phyloP scores from a whole-genome alignment of 2,113 vertebrate species.

The Brachypodius melanocephalos region DNA sequence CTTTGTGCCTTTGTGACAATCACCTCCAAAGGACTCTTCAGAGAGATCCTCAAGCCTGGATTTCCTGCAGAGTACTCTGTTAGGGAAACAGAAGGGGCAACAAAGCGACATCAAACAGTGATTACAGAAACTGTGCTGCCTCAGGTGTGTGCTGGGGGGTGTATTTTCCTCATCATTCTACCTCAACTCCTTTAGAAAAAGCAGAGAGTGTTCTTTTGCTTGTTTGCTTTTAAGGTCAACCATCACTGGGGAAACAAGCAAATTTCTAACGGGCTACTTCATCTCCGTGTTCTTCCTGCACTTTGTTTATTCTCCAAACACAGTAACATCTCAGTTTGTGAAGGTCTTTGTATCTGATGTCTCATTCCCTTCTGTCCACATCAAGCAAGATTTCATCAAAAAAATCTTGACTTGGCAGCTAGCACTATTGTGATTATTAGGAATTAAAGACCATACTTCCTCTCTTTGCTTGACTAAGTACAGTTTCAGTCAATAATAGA shows the following conservation, averaged over 20 bases:
- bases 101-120: background rate
- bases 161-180: background rate
- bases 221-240: background rate
- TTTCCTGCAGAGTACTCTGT: background rate
- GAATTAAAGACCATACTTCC: background rate
- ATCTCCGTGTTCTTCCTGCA: background rate
- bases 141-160: background rate
- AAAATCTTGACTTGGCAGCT: background rate
- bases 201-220: background rate
- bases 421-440: background rate
- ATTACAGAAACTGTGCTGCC: background rate
- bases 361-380: background rate
- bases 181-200: background rate
- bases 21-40: background rate
- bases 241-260: background rate
- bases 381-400: background rate
- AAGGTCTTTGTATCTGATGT: background rate
- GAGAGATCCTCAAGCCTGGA: background rate
- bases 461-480: background rate
- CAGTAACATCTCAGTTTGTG: background rate
- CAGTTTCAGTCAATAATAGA: background rate
- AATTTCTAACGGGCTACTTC: background rate
- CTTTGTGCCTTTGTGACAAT: background rate
- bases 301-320: background rate
- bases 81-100: background rate